Evolutionary conservation across 2,888 invertebrate species (phyloP).

Genomic region (Trachelus troglodyta): DNA sequence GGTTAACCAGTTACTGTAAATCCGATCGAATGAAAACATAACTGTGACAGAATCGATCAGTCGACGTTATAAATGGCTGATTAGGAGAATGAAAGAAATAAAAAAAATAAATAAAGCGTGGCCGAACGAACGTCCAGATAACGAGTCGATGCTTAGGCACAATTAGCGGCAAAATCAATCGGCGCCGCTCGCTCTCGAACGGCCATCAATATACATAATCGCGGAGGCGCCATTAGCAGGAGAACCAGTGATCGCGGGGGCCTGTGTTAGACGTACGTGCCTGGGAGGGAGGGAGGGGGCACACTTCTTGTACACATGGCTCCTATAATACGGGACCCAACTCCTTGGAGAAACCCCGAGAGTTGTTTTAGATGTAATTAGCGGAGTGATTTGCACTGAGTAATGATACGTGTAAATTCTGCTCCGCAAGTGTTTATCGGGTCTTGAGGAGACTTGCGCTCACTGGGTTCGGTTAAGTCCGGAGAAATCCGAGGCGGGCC

Average conservation of each 20-base stretch:
- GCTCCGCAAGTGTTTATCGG: not conserved
- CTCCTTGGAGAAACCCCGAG: not conserved
- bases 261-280: not conserved
- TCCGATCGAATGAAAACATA: not conserved
- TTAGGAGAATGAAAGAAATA: not conserved
- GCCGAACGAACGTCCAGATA: conserved; percentile 38
- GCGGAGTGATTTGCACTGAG: conserved; percentile 46
- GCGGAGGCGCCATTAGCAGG: conserved; percentile 48
- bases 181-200: conserved; percentile 27
- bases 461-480: not conserved
- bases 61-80: not conserved
- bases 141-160: conserved; percentile 48
- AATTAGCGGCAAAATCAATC: conserved; percentile 56
- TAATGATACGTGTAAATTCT: conserved; percentile 32
- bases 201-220: conserved; percentile 55
- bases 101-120: conserved; percentile 12
- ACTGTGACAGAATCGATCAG: not conserved
- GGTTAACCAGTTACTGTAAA: not conserved
- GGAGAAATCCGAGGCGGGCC: conserved; percentile 35
- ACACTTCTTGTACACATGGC: not conserved
- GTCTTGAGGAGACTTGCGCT: not conserved
- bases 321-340: not conserved
- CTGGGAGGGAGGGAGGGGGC: not conserved
- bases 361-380: conserved; percentile 51
- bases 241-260: conserved; percentile 22